These are phyloP conservation scores for Pygoscelis adeliae DNA, from an alignment of 2,113 vertebrate species.

Conservation along the genomic window DNA sequence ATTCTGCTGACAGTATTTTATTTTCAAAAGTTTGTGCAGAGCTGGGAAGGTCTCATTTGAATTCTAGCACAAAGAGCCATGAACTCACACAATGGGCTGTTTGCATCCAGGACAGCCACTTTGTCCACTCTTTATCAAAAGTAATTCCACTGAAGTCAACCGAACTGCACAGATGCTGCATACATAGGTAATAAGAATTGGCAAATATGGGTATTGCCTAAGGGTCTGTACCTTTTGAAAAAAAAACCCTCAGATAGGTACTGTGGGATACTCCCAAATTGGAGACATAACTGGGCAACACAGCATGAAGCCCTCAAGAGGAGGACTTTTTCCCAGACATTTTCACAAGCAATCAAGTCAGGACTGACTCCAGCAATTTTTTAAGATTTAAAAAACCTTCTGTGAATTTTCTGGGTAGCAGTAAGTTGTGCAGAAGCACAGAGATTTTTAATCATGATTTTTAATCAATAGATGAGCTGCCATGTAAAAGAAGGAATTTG, in stretches of 20 bases:
- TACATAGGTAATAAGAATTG: neutral
- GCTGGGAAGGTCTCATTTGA: neutral
- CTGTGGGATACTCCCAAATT: accelerated
- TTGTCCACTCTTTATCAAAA: neutral
- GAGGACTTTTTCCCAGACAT: neutral
- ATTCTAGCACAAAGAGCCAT: neutral
- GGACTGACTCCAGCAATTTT: neutral
- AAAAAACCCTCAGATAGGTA: neutral
- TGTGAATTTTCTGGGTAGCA: neutral
- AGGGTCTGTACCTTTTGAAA: neutral
- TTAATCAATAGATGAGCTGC: neutral
- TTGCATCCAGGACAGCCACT: neutral
- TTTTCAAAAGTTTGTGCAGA: neutral
- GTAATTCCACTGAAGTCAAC: neutral
- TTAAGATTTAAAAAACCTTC: neutral
- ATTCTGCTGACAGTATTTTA: neutral
- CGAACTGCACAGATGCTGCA: neutral
- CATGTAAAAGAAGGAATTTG: neutral
- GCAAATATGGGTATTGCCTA: neutral
- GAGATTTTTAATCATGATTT: neutral
- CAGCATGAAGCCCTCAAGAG: neutral
- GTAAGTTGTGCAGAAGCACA: neutral
- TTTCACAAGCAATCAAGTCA: neutral
- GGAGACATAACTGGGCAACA: neutral
- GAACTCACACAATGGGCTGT: neutral